These are phyloP conservation scores for Lasiommata megera DNA, from an alignment of 2,888 invertebrate species.

Conservation along the genomic window DNA sequence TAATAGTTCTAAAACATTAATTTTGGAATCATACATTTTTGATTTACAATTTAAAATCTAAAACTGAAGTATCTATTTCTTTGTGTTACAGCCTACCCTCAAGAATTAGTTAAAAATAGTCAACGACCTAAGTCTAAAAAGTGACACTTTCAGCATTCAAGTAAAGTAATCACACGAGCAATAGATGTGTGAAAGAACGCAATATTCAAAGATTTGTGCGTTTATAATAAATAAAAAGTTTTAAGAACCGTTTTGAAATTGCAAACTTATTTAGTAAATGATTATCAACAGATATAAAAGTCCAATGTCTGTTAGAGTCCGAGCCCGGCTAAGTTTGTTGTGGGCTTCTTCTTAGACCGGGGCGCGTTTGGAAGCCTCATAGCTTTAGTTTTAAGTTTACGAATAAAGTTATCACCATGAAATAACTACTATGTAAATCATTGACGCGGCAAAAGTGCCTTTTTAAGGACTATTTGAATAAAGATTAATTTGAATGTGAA, in stretches of 20 bases:
- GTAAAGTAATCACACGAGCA: constrained; percentile 10
- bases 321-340: no score
- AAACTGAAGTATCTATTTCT: not conserved
- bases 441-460: no score
- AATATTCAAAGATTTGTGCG: not conserved
- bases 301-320: no score
- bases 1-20: constrained; percentile 36
- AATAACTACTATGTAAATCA: no score
- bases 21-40: not conserved
- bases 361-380: no score
- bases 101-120: constrained; percentile 20
- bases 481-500: no score
- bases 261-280: not conserved
- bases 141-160: constrained; percentile 5
- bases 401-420: no score
- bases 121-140: constrained; percentile 19
- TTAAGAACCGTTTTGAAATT: not conserved
- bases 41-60: not conserved
- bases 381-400: no score
- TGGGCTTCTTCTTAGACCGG: no score
- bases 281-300: no score
- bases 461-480: no score
- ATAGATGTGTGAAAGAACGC: not conserved
- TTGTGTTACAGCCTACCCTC: constrained; percentile 2
- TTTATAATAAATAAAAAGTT: not conserved